A percentile compares a stretch with the other conserved stretches of the same genome.
phyloP scores from a whole-genome alignment of 2,888 invertebrate genomes.

The Fissipunctia ypsillon region DNA sequence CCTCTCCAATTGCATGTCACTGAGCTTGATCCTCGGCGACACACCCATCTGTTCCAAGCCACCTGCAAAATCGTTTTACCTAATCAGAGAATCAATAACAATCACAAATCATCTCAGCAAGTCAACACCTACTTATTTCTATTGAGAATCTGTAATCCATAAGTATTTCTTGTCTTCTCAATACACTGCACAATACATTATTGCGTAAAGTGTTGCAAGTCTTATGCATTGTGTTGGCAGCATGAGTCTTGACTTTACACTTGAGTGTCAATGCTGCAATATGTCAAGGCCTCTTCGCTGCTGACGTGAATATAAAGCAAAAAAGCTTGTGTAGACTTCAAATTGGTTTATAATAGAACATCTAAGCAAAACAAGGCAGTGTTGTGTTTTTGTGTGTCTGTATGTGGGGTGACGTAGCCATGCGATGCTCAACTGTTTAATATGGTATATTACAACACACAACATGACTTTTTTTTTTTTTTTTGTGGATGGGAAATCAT shows the following conservation, averaged over 20 bases:
- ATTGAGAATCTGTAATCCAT: background rate
- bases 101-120: background rate
- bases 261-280: conserved; percentile 61
- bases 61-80: background rate
- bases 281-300: conserved; percentile 59
- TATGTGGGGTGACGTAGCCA: conserved; percentile 21
- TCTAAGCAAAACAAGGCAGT: conserved; percentile 12
- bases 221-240: conserved; percentile 47
- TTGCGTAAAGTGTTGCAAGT: conserved; percentile 39
- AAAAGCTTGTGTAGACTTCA: conserved; percentile 28
- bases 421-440: conserved; percentile 7
- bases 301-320: conserved; percentile 49
- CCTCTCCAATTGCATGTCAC: no score
- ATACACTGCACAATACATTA: conserved; percentile 8
- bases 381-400: conserved; percentile 34
- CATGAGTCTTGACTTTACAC: conserved; percentile 58
- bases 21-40: no score
- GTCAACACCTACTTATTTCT: background rate
- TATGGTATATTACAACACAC: no score
- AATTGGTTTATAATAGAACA: conserved; percentile 27
- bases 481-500: no score
- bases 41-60: background rate
- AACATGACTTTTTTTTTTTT: no score
- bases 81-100: background rate
- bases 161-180: conserved; percentile 10